Conservation (phyloP, 2,113 vertebrate species). For the Rutilus rutilus region DNA sequence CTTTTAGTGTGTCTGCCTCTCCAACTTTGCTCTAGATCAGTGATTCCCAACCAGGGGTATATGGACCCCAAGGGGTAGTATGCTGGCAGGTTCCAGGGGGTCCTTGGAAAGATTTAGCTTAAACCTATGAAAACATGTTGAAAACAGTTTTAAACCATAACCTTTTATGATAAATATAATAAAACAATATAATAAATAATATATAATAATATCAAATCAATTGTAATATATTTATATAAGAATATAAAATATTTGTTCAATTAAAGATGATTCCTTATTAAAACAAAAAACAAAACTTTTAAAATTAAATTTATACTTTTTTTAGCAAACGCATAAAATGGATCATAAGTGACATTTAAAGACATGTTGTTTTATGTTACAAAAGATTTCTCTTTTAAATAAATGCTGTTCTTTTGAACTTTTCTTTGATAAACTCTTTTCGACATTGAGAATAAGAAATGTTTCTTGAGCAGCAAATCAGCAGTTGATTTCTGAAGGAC, state of each 20-base stretch:
- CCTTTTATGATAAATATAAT: not conserved
- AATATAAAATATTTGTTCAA: not conserved
- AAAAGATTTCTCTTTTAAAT: not conserved
- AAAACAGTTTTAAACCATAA: not conserved
- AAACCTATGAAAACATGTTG: not conserved
- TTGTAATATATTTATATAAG: not conserved
- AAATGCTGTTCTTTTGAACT: not conserved
- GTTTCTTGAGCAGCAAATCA: not conserved
- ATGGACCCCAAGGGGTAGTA: not conserved
- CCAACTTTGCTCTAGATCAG: not conserved
- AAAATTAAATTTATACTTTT: not conserved
- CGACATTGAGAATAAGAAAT: not conserved
- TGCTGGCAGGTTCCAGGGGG: not conserved
- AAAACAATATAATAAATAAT: not conserved
- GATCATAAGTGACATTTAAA: not conserved
- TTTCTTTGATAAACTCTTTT: not conserved
- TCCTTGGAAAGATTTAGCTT: not conserved
- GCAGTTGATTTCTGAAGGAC: not conserved
- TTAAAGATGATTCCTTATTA: slow-evolving; percentile 14
- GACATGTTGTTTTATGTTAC: not conserved
- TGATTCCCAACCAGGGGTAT: not conserved
- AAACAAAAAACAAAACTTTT: not conserved
- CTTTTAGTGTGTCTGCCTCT: not conserved
- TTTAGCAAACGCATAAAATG: not conserved
- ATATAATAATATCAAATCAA: not conserved